Conservation (phyloP, 2,113 vertebrate species). For the Cyphomyrus plagiostoma region DNA sequence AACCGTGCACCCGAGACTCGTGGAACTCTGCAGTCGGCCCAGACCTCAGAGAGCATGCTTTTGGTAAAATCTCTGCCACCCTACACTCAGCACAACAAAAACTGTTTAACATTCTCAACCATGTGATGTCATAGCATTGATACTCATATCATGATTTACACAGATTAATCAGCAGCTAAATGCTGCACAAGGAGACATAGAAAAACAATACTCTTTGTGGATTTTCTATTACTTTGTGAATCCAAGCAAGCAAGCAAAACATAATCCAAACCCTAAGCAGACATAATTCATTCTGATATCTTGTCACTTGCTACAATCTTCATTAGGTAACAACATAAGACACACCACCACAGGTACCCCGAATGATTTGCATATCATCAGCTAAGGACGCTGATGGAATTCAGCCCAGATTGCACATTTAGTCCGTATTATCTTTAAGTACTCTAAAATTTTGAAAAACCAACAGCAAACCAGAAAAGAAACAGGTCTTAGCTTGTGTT, state of each 20-base stretch:
- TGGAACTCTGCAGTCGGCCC: neutral
- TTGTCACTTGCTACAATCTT: neutral
- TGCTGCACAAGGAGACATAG: neutral
- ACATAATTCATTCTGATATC: neutral
- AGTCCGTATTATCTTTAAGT: neutral
- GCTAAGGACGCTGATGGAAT: neutral
- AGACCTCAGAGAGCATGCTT: neutral
- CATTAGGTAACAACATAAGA: neutral
- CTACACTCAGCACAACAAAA: neutral
- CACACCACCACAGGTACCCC: neutral
- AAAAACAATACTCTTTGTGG: neutral
- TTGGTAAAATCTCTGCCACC: neutral
- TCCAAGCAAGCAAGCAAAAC: neutral
- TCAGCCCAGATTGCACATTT: neutral
- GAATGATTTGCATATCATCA: neutral
- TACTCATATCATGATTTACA: neutral
- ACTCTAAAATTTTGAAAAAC: neutral
- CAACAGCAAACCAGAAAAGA: neutral
- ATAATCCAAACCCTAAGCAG: neutral
- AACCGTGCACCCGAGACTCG: neutral
- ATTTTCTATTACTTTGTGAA: neutral
- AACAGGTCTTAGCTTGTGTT: too few species aligned
- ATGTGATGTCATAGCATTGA: neutral
- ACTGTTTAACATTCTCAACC: neutral
- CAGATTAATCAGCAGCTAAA: neutral